These are phyloP conservation scores for Takifugu bimaculatus DNA, from an alignment of 2,113 vertebrate species.

Conservation along the genomic window DNA sequence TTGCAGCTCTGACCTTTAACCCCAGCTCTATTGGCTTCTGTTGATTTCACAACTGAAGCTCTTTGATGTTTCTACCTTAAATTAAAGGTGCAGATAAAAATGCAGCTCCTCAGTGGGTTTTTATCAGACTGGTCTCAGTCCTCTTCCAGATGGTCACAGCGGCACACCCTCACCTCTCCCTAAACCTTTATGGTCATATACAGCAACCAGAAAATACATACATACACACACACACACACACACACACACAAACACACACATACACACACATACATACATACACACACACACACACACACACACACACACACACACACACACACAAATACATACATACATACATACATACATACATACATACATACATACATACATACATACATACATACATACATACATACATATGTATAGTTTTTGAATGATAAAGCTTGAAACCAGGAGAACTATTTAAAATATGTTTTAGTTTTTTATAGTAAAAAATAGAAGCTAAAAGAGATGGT, in stretches of 20 bases:
- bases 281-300: conserved; percentile 3
- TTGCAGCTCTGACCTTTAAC: conserved; percentile 59
- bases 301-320: neutral
- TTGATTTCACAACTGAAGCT: conserved; percentile 36
- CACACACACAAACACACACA: no score
- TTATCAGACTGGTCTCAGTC: neutral
- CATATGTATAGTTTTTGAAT: neutral
- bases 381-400: conserved; percentile 1
- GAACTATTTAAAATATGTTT: no score
- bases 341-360: no score
- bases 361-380: neutral
- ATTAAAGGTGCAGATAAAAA: conserved; percentile 10
- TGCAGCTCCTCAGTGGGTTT: neutral
- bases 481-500: no score
- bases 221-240: no score
- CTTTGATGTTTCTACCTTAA: conserved; percentile 27
- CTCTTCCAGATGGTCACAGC: neutral
- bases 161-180: no score
- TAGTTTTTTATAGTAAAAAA: no score
- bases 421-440: no score
- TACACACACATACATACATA: no score
- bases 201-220: no score
- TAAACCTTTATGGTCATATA: no score
- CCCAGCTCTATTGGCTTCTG: conserved; percentile 46
- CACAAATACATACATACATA: no score